These are phyloP conservation scores for Hemicrepidius hirtus DNA, from an alignment of 2,888 invertebrate species.

Conservation along the genomic window DNA sequence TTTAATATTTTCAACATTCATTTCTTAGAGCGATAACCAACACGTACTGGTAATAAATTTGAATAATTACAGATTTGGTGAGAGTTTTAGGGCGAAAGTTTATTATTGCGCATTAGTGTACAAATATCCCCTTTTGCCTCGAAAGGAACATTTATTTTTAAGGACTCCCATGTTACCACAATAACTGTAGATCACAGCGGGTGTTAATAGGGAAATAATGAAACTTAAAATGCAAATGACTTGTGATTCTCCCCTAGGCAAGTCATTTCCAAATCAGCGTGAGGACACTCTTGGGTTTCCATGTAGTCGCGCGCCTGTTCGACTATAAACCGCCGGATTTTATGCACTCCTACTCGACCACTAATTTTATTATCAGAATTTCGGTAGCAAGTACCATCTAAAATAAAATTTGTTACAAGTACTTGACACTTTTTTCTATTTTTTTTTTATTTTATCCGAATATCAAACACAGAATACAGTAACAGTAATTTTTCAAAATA, in stretches of 20 bases:
- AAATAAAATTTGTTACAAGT: slow-evolving; percentile 30
- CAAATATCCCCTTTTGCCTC: slow-evolving; percentile 40
- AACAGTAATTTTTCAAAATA: too few relatives aligned
- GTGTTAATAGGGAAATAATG: slow-evolving; percentile 60
- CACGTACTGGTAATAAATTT: slow-evolving; percentile 35
- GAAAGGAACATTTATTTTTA: slow-evolving; percentile 48
- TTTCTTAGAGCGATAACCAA: slow-evolving; percentile 18
- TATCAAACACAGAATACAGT: too few relatives aligned
- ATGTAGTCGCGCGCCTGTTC: slow-evolving; percentile 50
- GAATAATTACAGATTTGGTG: slow-evolving; percentile 39
- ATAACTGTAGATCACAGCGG: slow-evolving; percentile 57
- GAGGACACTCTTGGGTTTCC: slow-evolving; percentile 57
- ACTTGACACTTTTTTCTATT: background rate
- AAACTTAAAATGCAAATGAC: slow-evolving; percentile 60
- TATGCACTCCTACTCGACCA: slow-evolving; percentile 48
- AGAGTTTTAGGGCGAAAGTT: slow-evolving; percentile 34
- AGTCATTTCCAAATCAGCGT: slow-evolving; percentile 57
- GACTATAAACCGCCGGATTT: slow-evolving; percentile 54
- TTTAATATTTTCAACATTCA: background rate
- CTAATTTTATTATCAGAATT: slow-evolving; percentile 45
- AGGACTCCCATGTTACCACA: slow-evolving; percentile 51
- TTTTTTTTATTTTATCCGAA: too few relatives aligned
- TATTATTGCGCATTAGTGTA: slow-evolving; percentile 33
- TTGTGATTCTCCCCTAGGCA: slow-evolving; percentile 58
- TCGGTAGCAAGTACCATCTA: slow-evolving; percentile 25